Evolutionary conservation across 2,113 vertebrate species (phyloP).

Genomic region (Pelecanus crispus): DNA sequence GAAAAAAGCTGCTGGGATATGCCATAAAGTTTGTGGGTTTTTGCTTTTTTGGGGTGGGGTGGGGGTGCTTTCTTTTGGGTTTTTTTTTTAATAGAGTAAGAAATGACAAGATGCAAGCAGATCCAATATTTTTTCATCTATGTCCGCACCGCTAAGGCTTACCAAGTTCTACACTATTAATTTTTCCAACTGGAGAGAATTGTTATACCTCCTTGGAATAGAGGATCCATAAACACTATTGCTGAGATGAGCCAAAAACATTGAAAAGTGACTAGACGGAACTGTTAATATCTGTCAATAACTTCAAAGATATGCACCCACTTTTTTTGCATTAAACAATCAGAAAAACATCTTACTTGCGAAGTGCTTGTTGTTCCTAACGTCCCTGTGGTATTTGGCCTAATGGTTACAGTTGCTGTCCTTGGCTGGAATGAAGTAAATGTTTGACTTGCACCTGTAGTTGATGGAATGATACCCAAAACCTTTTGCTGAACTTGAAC

Average conservation of each 20-base stretch:
- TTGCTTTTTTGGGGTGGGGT: background rate
- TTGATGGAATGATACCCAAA: slow-evolving; percentile 91
- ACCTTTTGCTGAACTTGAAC: slow-evolving; percentile 92
- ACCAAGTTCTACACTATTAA: background rate
- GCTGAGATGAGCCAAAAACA: background rate
- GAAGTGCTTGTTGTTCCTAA: slow-evolving; percentile 72
- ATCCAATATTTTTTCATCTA: background rate
- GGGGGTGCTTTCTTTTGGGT: too few species aligned
- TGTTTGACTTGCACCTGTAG: slow-evolving; percentile 86
- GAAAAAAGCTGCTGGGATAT: background rate
- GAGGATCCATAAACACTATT: background rate
- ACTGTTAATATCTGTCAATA: background rate
- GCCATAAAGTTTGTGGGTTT: background rate
- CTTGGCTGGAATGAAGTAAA: slow-evolving; percentile 95
- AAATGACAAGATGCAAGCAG: background rate
- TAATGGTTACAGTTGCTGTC: slow-evolving; percentile 87
- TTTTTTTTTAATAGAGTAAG: background rate
- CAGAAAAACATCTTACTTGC: slow-evolving; percentile 71
- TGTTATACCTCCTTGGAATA: background rate
- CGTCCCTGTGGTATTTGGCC: slow-evolving; percentile 79
- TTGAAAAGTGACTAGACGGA: background rate
- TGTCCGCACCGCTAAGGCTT: background rate
- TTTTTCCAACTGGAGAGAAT: background rate
- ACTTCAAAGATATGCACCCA: background rate
- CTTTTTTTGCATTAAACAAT: background rate